Base-by-base conservation (phyloP, 1,140 invertebrate species). In the Acromyrmex echinatior region DNA sequence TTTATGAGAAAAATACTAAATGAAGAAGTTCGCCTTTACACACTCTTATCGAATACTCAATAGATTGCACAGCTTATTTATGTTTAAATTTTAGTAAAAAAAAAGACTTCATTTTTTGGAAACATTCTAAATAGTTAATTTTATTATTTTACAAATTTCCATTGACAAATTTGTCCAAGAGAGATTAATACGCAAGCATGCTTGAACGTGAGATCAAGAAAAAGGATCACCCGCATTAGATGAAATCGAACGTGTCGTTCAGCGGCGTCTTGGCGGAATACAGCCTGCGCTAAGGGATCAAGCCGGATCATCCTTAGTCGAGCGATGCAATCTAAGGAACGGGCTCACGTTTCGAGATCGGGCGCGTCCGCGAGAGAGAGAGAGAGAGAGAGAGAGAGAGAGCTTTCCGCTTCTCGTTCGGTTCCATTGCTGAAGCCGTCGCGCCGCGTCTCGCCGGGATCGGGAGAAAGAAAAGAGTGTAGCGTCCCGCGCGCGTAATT, bases 401-500 rank as follows among this genome's bases (percentile, higher is more conserved):
- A 53, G 25, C 10, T 45, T 7, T 35, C 6, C 31, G 31, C 31
- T 35, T 35, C 31, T 35, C 45, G 73, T 86, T 68, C 53, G 79
- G 51, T 86, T 79, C 28, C 39, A 53, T 25, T 25, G 70, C 21
- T 49, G 73, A 65, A 53, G 71, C 58, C 56, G 49, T 14, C 31
- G 63, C 5, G 31, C 31, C 31, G 63, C 3, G 60, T 35, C 66
- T 79, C 65, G 63, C 35, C 62, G 28, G 21, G 74, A 35, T 25
- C 56, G 35, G 49, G 49, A 86, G 65, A 77, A 87, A 84, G 79
- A 86, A 91, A 80, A 91, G 87, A 87, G 68, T 81, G 70, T 86
- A 87, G 53, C 89, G 86, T 91, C 74, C 91, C 87, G 91, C 88
- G 93, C 88, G 93, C 90, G 93, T 94, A 94, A 94, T 94, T 94